These are phyloP conservation scores for Hyposoter didymator DNA, from an alignment of 2,888 invertebrate genomes.

Conservation along the genomic window DNA sequence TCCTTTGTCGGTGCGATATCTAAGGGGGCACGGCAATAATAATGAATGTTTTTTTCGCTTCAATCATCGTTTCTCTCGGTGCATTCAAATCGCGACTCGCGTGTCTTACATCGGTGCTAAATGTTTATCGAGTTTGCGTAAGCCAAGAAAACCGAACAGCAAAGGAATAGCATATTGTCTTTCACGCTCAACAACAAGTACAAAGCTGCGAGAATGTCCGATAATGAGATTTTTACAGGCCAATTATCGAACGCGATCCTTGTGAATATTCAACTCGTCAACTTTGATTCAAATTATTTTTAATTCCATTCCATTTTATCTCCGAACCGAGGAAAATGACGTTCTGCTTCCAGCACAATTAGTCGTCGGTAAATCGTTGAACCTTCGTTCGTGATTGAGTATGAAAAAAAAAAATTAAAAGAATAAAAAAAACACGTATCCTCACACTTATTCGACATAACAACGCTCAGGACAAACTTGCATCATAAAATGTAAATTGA, in stretches of 20 bases:
- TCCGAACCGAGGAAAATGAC: not conserved
- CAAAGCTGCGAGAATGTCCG: constrained; percentile 9
- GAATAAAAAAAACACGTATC: not conserved
- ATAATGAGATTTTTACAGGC: constrained; percentile 17
- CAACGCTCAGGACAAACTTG: not conserved
- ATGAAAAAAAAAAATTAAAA: not conserved
- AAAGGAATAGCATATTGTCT: constrained; percentile 23
- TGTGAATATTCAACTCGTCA: not conserved
- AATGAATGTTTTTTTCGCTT: constrained; percentile 42
- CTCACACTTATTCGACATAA: not conserved
- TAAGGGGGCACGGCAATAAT: constrained; percentile 20
- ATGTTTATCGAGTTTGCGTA: constrained; percentile 32
- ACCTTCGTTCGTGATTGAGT: not conserved
- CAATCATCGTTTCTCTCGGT: constrained; percentile 19
- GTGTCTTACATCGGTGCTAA: constrained; percentile 40
- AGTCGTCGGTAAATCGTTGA: not conserved
- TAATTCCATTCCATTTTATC: not conserved
- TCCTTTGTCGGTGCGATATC: constrained; percentile 56
- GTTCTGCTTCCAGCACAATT: not conserved
- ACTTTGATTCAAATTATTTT: not conserved
- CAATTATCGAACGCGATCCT: not conserved
- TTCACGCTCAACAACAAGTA: not conserved
- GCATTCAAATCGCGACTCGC: constrained; percentile 19
- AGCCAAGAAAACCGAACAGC: constrained; percentile 9
- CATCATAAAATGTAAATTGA: constrained; percentile 9